phyloP scores from a whole-genome alignment of 2,888 invertebrate species.

The Archips xylosteana region DNA sequence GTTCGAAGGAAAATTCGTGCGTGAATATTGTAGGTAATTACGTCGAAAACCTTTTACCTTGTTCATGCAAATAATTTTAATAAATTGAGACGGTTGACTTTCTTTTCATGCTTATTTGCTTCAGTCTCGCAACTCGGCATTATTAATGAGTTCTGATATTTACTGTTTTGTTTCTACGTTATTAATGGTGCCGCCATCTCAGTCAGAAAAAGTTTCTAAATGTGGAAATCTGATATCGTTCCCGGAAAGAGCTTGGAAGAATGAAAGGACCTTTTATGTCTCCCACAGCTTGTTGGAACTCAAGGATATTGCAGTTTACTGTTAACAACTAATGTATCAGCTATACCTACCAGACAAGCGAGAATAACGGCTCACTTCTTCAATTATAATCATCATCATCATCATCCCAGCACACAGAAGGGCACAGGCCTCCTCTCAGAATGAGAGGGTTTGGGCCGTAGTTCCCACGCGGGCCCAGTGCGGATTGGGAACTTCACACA shows the following conservation, averaged over 20 bases:
- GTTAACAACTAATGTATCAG: no score
- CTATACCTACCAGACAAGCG: no score
- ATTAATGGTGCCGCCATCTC: slow-evolving; percentile 4
- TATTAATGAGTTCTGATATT: slow-evolving; percentile 11
- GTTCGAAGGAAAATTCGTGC: slow-evolving; percentile 7
- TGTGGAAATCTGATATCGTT: slow-evolving; percentile 2
- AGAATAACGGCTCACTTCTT: no score
- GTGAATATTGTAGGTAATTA: slow-evolving; percentile 8
- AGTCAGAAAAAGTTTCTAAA: slow-evolving; percentile 3
- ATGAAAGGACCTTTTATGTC: no score
- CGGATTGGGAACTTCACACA: no score
- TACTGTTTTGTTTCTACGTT: slow-evolving; percentile 7
- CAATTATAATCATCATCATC: no score
- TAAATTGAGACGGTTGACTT: slow-evolving; percentile 11
- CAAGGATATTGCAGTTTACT: no score
- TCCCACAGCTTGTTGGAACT: not conserved
- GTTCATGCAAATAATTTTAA: slow-evolving; percentile 4
- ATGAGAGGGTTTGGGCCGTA: no score
- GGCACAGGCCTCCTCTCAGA: no score
- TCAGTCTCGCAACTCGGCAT: slow-evolving; percentile 5
- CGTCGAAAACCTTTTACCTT: slow-evolving; percentile 2
- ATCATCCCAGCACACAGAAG: no score
- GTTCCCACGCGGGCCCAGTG: no score
- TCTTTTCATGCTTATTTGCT: slow-evolving; percentile 5
- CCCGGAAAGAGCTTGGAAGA: not conserved